Percentiles rank a stretch among this genome's conserved stretches.
These are phyloP conservation scores for Sphaerophoria taeniata DNA, from an alignment of 2,888 invertebrate species.

Conservation along the genomic window DNA sequence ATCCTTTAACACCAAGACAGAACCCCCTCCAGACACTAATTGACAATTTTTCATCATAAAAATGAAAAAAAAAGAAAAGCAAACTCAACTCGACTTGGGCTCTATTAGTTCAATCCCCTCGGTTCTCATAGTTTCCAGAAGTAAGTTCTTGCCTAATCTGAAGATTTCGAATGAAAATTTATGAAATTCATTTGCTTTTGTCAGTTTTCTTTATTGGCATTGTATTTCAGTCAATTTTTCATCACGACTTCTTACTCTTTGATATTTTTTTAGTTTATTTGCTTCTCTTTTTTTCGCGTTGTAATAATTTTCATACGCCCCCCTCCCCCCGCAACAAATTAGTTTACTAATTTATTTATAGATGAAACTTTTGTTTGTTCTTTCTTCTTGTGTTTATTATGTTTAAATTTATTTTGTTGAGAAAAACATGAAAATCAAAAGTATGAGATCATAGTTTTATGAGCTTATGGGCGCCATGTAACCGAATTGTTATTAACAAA, in stretches of 20 bases:
- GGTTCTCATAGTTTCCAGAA: neutral
- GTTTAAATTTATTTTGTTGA: neutral
- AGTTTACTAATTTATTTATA: slow-evolving; percentile 29
- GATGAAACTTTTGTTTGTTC: neutral
- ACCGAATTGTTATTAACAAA: neutral
- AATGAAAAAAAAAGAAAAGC: neutral
- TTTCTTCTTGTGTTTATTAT: too few relatives aligned
- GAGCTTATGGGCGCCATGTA: slow-evolving; percentile 33
- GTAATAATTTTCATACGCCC: slow-evolving; percentile 3
- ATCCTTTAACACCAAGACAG: neutral
- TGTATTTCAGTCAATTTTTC: slow-evolving; percentile 13
- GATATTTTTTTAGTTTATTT: neutral
- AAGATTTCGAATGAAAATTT: slow-evolving; percentile 7
- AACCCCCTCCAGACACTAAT: slow-evolving; percentile 1
- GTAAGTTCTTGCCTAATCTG: slow-evolving; percentile 1
- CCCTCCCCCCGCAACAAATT: neutral
- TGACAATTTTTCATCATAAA: slow-evolving; percentile 9
- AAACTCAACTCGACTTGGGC: neutral
- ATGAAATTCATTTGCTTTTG: slow-evolving; percentile 20
- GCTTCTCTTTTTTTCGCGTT: neutral
- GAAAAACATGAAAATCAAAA: neutral
- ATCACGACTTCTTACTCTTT: slow-evolving; percentile 7
- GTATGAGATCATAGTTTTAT: slow-evolving; percentile 25
- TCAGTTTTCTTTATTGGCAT: slow-evolving; percentile 6
- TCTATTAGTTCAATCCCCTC: slow-evolving; percentile 6